phyloP scores from a whole-genome alignment of 2,797 vertebrate genomes.

The Phoeniculus purpureus region DNA sequence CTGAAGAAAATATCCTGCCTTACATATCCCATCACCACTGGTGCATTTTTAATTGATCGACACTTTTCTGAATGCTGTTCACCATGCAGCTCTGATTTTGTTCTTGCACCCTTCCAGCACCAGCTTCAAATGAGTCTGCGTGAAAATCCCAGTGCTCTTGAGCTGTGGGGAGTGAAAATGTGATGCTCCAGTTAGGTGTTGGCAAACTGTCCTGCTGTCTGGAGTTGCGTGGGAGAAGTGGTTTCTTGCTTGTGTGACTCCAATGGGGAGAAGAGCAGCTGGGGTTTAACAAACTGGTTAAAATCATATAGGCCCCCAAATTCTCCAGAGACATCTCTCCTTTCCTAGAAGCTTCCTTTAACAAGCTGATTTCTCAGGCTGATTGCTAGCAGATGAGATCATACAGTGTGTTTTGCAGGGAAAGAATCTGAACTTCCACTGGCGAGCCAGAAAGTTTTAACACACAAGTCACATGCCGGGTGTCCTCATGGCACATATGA shows the following conservation, averaged over 20 bases:
- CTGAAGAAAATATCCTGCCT: neutral
- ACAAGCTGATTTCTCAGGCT: conserved; percentile 74
- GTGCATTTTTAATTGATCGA: neutral
- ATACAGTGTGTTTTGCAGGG: conserved; percentile 63
- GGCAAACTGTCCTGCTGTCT: conserved; percentile 34
- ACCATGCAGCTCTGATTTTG: neutral
- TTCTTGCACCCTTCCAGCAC: neutral
- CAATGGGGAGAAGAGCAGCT: conserved; percentile 54
- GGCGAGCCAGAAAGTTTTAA: conserved; percentile 62
- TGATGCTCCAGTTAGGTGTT: conserved; percentile 32
- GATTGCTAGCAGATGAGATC: conserved; percentile 75
- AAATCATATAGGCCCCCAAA: conserved; percentile 57
- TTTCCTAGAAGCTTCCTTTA: conserved; percentile 74
- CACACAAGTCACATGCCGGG: conserved; percentile 32
- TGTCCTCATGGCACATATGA: conserved; percentile 45
- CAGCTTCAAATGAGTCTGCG: neutral
- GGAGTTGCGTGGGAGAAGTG: conserved; percentile 35
- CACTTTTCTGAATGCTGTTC: neutral
- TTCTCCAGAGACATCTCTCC: conserved; percentile 59
- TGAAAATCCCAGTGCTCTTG: neutral
- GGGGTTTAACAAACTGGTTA: conserved; percentile 63
- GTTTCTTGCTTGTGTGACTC: conserved; percentile 43
- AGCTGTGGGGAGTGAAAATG: neutral
- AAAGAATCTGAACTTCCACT: conserved; percentile 50
- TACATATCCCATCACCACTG: neutral